Percentiles rank a stretch among this genome's conserved stretches.
phyloP scores from a whole-genome alignment of 1,140 invertebrate genomes.

The Drosophila eugracilis region DNA sequence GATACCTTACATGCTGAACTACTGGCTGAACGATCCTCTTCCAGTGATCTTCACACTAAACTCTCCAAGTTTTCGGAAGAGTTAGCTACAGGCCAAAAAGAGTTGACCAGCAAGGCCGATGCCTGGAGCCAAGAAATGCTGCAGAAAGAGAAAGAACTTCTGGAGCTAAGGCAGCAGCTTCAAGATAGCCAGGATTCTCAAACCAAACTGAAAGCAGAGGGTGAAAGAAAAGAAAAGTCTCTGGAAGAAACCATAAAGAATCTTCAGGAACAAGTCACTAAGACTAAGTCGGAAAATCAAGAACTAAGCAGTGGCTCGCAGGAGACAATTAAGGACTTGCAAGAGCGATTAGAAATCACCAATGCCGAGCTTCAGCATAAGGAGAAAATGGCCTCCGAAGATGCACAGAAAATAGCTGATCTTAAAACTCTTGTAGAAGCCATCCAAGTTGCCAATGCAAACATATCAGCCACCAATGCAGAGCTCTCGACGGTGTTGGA shows the following conservation, averaged over 20 bases:
- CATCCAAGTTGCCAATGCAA: constrained; percentile 70
- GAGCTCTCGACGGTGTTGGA: constrained; percentile 70
- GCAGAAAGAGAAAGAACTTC: constrained; percentile 50
- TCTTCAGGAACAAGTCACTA: constrained; percentile 56
- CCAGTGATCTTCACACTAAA: constrained; percentile 56
- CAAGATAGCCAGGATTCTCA: constrained; percentile 41
- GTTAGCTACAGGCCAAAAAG: constrained; percentile 53
- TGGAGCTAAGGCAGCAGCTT: constrained; percentile 56
- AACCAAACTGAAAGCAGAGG: constrained; percentile 44
- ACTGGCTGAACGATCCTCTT: constrained; percentile 13
- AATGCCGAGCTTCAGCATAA: constrained; percentile 62
- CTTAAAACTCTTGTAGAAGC: constrained; percentile 66
- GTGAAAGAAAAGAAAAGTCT: constrained; percentile 27
- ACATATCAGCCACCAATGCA: constrained; percentile 74
- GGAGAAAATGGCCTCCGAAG: constrained; percentile 64
- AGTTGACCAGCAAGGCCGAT: constrained; percentile 53
- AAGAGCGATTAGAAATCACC: constrained; percentile 66
- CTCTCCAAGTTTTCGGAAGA: constrained; percentile 57
- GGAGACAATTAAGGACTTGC: constrained; percentile 56
- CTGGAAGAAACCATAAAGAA: constrained; percentile 30
- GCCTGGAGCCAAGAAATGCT: constrained; percentile 48
- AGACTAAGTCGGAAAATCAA: constrained; percentile 41
- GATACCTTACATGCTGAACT: constrained; percentile 64
- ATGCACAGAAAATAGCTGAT: constrained; percentile 72
- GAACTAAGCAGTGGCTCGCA: constrained; percentile 44